phyloP scores from a whole-genome alignment of 2,888 invertebrate genomes.

The Ischnura elegans region DNA sequence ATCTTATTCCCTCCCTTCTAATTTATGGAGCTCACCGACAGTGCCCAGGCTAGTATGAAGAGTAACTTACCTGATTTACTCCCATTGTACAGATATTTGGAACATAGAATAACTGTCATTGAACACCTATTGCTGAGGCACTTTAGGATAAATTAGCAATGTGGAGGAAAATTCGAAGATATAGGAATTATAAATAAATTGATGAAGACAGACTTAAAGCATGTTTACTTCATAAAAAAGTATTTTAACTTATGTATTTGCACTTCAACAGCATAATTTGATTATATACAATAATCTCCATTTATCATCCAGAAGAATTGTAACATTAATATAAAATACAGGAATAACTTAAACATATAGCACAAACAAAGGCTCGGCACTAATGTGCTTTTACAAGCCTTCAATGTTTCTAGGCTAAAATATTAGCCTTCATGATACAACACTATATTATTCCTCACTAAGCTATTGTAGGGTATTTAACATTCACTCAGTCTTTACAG shows the following conservation, averaged over 20 bases:
- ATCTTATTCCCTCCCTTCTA: too few relatives aligned
- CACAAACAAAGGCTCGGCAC: constrained; percentile 32
- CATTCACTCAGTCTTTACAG: constrained; percentile 57
- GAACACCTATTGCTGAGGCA: too few relatives aligned
- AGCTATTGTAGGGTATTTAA: constrained; percentile 38
- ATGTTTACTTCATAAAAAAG: constrained; percentile 59
- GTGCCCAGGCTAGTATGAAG: too few relatives aligned
- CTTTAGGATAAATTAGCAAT: too few relatives aligned
- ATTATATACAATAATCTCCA: constrained; percentile 61
- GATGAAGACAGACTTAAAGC: constrained; percentile 26
- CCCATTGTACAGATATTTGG: too few relatives aligned
- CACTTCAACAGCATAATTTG: constrained; percentile 51
- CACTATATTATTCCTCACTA: constrained; percentile 29
- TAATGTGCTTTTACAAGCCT: constrained; percentile 33
- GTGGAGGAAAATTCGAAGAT: too few relatives aligned
- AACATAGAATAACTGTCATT: too few relatives aligned
- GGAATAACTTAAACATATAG: constrained; percentile 59
- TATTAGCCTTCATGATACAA: constrained; percentile 47
- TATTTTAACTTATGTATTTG: constrained; percentile 38
- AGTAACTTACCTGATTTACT: too few relatives aligned
- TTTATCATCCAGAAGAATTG: constrained; percentile 55
- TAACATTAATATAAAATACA: constrained; percentile 67
- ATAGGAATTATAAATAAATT: neutral
- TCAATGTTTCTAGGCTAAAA: constrained; percentile 53
- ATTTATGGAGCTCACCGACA: too few relatives aligned